Percentiles rank a stretch among this genome's conserved stretches.
These are phyloP conservation scores for Drosophila truncata DNA, from an alignment of 1,140 invertebrate species.

Conservation along the genomic window DNA sequence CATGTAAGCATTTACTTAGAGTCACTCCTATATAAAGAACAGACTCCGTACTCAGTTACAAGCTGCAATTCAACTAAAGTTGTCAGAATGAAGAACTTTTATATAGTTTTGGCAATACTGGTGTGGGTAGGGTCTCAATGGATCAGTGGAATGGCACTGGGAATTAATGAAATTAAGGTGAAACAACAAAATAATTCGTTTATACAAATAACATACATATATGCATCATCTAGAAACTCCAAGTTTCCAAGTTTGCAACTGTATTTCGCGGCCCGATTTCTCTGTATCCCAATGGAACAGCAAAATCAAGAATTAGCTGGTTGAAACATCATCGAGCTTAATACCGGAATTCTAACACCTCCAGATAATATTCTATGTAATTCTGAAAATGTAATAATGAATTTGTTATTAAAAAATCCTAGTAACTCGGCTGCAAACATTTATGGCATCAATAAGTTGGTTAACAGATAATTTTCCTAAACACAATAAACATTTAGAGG, in stretches of 20 bases:
- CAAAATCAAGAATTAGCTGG: neutral
- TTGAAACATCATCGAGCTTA: too few relatives aligned
- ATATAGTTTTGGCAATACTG: neutral
- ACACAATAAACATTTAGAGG: neutral
- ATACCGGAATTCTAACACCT: too few relatives aligned
- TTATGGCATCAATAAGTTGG: neutral
- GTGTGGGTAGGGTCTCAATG: neutral
- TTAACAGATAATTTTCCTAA: constrained; percentile 1
- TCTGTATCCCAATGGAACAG: neutral
- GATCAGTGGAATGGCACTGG: neutral
- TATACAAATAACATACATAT: neutral
- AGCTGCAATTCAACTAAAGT: neutral
- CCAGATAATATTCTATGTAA: too few relatives aligned
- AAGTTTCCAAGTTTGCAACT: too few relatives aligned
- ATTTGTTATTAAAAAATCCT: too few relatives aligned
- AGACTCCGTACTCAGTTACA: neutral
- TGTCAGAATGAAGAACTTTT: neutral
- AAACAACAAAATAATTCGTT: neutral
- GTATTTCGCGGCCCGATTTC: neutral
- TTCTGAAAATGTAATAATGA: too few relatives aligned
- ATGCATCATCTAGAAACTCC: neutral
- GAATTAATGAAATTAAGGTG: neutral
- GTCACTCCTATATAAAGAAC: too few relatives aligned
- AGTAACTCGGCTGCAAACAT: neutral
- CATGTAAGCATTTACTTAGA: too few relatives aligned